Evolutionary conservation across 2,113 vertebrate genomes (phyloP).

Genomic region (Notiomystis cincta): DNA sequence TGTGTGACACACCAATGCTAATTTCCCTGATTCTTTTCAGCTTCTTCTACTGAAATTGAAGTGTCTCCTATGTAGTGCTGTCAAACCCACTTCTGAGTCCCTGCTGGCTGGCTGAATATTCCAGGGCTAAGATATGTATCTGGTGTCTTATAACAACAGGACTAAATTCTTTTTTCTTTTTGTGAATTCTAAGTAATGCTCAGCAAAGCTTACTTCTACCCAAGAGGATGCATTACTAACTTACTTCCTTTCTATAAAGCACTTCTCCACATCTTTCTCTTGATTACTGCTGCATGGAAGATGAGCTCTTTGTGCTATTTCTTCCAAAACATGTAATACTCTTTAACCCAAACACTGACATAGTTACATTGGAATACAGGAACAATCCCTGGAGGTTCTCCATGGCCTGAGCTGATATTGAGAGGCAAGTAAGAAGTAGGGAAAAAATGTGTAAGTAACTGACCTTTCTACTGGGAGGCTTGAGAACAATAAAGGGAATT

Average conservation of each 20-base stretch:
- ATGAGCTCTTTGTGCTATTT: neutral
- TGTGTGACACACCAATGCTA: neutral
- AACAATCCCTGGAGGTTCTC: neutral
- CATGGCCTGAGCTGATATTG: neutral
- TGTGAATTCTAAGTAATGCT: neutral
- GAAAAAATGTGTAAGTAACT: neutral
- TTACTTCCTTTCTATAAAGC: neutral
- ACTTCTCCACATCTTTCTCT: neutral
- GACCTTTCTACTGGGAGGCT: neutral
- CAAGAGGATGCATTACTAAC: neutral
- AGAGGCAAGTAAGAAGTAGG: neutral
- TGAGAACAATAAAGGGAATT: neutral
- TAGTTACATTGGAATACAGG: neutral
- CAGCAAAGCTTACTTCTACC: neutral
- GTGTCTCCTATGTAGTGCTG: neutral
- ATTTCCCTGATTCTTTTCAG: neutral
- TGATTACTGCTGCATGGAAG: neutral
- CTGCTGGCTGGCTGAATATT: neutral
- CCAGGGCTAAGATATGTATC: neutral
- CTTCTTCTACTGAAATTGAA: neutral
- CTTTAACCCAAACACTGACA: neutral
- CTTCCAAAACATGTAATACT: neutral
- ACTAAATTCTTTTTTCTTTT: neutral
- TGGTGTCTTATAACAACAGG: neutral
- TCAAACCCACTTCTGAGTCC: neutral